Conservation (phyloP, 2,888 invertebrate species). For the Busseola fusca region DNA sequence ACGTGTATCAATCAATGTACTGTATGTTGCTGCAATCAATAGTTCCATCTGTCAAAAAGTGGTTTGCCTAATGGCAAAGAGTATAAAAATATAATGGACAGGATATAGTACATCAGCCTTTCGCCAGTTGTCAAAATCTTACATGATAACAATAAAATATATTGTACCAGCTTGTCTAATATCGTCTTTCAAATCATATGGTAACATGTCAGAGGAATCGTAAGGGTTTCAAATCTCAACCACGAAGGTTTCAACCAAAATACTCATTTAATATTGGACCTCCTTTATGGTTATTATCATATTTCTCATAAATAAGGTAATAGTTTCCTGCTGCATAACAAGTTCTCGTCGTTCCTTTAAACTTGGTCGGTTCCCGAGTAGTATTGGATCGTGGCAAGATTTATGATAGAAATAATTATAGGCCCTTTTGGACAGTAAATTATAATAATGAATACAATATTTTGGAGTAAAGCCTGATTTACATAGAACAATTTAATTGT, state of each 20-base stretch:
- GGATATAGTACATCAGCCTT: too few relatives aligned
- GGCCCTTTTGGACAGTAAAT: not conserved
- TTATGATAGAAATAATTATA: slow-evolving; percentile 21
- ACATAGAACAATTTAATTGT: not conserved
- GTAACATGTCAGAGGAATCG: not conserved
- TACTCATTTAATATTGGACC: slow-evolving; percentile 45
- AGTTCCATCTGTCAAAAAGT: too few relatives aligned
- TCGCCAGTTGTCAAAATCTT: not conserved
- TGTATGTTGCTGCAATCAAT: too few relatives aligned
- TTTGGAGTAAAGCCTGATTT: slow-evolving; percentile 4
- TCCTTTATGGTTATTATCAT: slow-evolving; percentile 40
- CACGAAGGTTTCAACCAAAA: slow-evolving; percentile 27
- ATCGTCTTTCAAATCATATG: not conserved
- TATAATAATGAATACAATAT: not conserved
- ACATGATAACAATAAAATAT: not conserved
- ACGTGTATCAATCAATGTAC: too few relatives aligned
- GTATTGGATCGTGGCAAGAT: slow-evolving; percentile 13
- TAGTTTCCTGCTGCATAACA: slow-evolving; percentile 26
- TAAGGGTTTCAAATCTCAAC: slow-evolving; percentile 13
- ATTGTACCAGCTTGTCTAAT: not conserved
- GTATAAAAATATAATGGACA: too few relatives aligned
- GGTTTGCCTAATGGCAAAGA: too few relatives aligned
- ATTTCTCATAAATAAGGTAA: slow-evolving; percentile 54
- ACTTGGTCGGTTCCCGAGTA: slow-evolving; percentile 18
- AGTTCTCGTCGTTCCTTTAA: slow-evolving; percentile 18